These are phyloP conservation scores for Nasonovia ribisnigri DNA, from an alignment of 2,888 invertebrate genomes.

Conservation along the genomic window DNA sequence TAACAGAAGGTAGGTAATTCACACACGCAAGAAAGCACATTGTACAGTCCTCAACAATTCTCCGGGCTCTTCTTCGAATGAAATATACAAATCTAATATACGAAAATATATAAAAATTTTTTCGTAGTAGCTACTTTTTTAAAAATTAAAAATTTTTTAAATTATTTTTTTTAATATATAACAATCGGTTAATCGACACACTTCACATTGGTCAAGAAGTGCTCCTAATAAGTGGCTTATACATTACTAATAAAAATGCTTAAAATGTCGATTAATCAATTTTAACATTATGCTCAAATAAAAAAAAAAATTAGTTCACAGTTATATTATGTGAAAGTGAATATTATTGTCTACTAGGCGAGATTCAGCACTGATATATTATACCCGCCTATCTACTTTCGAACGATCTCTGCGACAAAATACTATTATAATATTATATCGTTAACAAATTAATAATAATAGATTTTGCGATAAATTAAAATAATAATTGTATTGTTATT, in stretches of 20 bases:
- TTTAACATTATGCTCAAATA: background rate
- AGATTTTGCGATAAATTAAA: too few relatives aligned
- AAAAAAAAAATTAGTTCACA: background rate
- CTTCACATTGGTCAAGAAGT: too few relatives aligned
- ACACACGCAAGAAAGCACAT: background rate
- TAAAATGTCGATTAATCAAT: background rate
- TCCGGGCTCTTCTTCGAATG: background rate
- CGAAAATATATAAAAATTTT: background rate
- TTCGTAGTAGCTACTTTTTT: too few relatives aligned
- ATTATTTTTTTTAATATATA: too few relatives aligned
- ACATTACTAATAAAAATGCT: background rate
- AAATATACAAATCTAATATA: background rate
- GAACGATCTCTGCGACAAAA: background rate
- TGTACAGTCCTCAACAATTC: background rate
- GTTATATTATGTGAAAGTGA: background rate
- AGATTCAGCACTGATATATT: background rate
- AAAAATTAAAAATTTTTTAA: too few relatives aligned
- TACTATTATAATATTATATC: background rate
- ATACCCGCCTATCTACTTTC: background rate
- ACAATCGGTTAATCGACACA: too few relatives aligned
- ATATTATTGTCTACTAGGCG: background rate
- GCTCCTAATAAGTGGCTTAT: too few relatives aligned
- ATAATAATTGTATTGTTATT: too few relatives aligned
- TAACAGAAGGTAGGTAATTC: background rate
- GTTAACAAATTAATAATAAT: too few relatives aligned